Conservation (phyloP, 1,140 invertebrate genomes). For the Bombus ignitus region DNA sequence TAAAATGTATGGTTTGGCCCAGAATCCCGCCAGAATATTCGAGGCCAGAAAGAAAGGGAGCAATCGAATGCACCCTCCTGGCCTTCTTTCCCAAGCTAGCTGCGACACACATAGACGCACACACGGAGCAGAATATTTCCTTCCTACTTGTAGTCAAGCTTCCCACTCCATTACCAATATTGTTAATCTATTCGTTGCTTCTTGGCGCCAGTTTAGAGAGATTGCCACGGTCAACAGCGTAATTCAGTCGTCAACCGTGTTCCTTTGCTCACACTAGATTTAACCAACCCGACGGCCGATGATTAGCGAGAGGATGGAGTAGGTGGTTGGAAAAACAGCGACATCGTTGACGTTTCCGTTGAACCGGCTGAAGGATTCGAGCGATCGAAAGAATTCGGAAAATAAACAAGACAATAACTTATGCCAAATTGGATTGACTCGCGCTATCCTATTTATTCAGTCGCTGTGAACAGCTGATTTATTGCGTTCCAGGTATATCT, state of each 20-base stretch:
- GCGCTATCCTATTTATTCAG: neutral
- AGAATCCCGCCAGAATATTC: constrained; percentile 26
- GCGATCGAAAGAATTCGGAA: neutral
- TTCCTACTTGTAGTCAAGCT: neutral
- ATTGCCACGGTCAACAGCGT: constrained; percentile 62
- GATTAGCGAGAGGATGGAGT: constrained; percentile 6
- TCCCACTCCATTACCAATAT: constrained; percentile 39
- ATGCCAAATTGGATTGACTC: too few relatives aligned
- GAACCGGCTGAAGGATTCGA: neutral
- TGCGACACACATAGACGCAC: neutral
- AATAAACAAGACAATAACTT: neutral
- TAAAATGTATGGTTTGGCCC: constrained; percentile 45
- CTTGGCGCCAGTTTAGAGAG: constrained; percentile 56
- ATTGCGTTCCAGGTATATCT: neutral
- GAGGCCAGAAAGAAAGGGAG: constrained; percentile 32
- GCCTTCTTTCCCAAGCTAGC: constrained; percentile 26
- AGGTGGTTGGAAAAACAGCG: neutral
- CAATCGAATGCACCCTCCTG: constrained; percentile 38
- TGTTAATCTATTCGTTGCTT: constrained; percentile 61
- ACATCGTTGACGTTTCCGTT: constrained; percentile 3
- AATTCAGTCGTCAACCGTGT: constrained; percentile 44
- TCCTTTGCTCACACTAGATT: constrained; percentile 36
- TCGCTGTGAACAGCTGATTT: neutral
- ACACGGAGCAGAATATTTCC: neutral
- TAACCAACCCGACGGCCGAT: neutral